Evolutionary conservation across 2,888 invertebrate species (phyloP).

Genomic region (Seira musarum): DNA sequence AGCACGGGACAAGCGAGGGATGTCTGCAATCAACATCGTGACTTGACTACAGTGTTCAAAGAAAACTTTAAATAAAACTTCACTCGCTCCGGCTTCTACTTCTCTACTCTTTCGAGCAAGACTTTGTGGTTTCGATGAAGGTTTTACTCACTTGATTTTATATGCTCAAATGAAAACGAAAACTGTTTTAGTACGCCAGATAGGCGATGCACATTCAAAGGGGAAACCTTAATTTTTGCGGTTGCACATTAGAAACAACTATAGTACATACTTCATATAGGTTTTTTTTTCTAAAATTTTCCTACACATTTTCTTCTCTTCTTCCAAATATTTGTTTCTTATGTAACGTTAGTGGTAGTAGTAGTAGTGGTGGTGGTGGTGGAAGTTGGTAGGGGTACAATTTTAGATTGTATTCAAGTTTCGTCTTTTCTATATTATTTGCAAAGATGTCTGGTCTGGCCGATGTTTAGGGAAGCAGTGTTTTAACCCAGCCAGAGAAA

Average conservation of each 20-base stretch:
- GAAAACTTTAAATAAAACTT: slow-evolving; percentile 10
- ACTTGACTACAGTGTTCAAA: slow-evolving; percentile 39
- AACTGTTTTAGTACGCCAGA: neutral
- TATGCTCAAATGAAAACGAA: too few species aligned
- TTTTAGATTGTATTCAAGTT: too few species aligned
- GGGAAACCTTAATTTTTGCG: neutral
- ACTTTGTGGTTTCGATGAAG: neutral
- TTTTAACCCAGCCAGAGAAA: too few species aligned
- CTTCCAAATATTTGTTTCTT: neutral
- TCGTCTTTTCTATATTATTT: too few species aligned
- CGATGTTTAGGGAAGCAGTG: too few species aligned
- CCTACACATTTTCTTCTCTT: neutral
- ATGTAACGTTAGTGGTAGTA: too few species aligned
- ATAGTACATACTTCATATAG: neutral
- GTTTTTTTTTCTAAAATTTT: neutral
- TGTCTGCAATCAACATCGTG: slow-evolving; percentile 48
- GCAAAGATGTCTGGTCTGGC: too few species aligned
- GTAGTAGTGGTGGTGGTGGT: too few species aligned
- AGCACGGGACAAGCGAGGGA: slow-evolving; percentile 15
- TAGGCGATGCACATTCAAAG: neutral
- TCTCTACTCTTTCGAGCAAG: neutral
- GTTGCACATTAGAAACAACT: neutral
- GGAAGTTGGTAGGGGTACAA: too few species aligned
- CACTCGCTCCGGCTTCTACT: neutral
- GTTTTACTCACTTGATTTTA: neutral